Base-by-base conservation (phyloP, 2,888 invertebrate species). In the Spodoptera picta region DNA sequence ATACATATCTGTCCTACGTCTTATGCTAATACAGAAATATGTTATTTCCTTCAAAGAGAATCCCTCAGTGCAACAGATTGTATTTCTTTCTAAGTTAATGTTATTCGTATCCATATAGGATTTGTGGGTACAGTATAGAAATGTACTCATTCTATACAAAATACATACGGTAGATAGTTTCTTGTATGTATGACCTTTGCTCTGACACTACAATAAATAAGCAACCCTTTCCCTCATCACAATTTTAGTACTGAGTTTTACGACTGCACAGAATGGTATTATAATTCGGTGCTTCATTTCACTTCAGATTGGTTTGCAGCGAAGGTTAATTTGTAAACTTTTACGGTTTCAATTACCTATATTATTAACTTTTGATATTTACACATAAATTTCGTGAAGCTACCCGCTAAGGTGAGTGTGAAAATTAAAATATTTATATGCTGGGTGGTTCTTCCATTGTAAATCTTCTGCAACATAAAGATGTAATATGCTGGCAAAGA, bases 211-310 rank as follows among this genome's bases (percentile, higher is more conserved):
- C 9, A 46, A 73, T 62, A 58, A 62, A 60, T 66, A 66, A 57
- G 57, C 41, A 67, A 73, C 70, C 73, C 57, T 73, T 73, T 53
- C 43, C 62, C 48, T 55, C 70, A 52, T 67, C 73, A 45, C 54
- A 62, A 51, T 71, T 70, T 71, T 73, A 71, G 57, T 68, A 73
- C 44, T n/a, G 68, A 67, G 54, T 62, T 71, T 71, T 71, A 71
- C 62, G 70, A 67, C 50, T 11, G 45, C 51, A 43, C 41, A 36
- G 54, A 73, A 73, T 67, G 48, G 7, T 36, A 36, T 36, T 36
- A 73, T 73, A 67, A 73, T 58, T 73, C 56, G 67, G 50, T 70
- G 44, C 71, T 61, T 43, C 55, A 42, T 62, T 58, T 24, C 55
- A 68, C 62, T 71, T 62, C 58, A 61, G 51, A 73, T 71, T 62